Evolutionary conservation across 2,888 invertebrate species (phyloP).

Genomic region (Tribolium freemani): DNA sequence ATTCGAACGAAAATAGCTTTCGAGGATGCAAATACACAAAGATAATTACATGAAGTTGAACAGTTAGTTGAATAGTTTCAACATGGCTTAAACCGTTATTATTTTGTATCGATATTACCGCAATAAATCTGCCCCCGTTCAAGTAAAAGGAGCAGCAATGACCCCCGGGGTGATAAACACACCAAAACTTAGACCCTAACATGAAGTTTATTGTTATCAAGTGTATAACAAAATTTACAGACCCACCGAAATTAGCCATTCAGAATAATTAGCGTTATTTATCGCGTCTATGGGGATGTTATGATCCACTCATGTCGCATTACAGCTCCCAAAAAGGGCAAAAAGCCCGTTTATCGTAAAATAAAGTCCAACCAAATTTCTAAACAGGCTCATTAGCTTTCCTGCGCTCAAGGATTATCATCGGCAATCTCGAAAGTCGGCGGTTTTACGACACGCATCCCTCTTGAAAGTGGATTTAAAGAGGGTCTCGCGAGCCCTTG

Average conservation of each 20-base stretch:
- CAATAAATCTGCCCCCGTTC: not conserved
- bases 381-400: not conserved
- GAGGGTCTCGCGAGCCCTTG: slow-evolving; percentile 25
- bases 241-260: slow-evolving; percentile 3
- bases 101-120: too few relatives aligned
- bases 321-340: too few relatives aligned
- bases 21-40: too few relatives aligned
- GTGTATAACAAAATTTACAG: slow-evolving; percentile 8
- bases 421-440: too few relatives aligned
- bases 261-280: not conserved
- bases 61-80: too few relatives aligned
- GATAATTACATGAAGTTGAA: too few relatives aligned
- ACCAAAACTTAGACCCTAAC: slow-evolving; percentile 2
- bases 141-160: slow-evolving; percentile 8
- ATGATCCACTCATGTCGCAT: not conserved
- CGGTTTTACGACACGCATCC: slow-evolving; percentile 35
- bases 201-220: slow-evolving; percentile 12
- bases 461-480: slow-evolving; percentile 44
- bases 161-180: slow-evolving; percentile 10
- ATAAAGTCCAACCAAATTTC: not conserved
- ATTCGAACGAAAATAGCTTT: too few relatives aligned
- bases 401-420: not conserved
- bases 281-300: not conserved
- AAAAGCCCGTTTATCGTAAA: not conserved
- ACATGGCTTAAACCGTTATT: too few relatives aligned